Evolutionary conservation across 1,140 invertebrate species (phyloP).

Genomic region (Arion vulgaris): DNA sequence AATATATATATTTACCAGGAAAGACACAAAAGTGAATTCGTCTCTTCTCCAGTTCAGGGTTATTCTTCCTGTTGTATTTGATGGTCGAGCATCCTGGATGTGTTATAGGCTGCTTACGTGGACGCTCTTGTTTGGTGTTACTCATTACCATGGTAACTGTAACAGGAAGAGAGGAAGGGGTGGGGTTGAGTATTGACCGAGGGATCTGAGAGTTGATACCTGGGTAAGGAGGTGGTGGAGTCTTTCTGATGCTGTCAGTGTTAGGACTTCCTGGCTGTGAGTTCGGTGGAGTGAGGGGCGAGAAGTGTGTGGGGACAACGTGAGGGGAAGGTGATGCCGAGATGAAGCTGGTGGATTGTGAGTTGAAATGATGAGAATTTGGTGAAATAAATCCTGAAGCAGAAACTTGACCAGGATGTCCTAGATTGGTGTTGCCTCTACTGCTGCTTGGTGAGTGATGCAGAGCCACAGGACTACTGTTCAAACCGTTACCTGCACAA

Average conservation of each 20-base stretch:
- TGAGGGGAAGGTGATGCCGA: conserved; percentile 46
- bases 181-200: conserved; percentile 45
- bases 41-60: conserved; percentile 94
- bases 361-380: conserved; percentile 20
- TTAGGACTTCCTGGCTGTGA: conserved; percentile 67
- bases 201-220: conserved; percentile 48
- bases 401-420: background rate
- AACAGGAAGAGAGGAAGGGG: conserved; percentile 43
- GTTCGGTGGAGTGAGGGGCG: conserved; percentile 67
- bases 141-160: conserved; percentile 42
- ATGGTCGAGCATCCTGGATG: conserved; percentile 72
- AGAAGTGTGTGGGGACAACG: conserved; percentile 57
- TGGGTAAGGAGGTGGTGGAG: conserved; percentile 69
- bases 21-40: conserved; percentile 96
- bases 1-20: conserved; percentile 83
- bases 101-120: conserved; percentile 61
- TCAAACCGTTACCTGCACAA: background rate
- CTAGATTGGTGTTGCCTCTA: conserved; percentile 16
- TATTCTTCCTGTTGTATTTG: conserved; percentile 91
- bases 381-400: background rate
- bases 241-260: conserved; percentile 56
- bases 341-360: conserved; percentile 9
- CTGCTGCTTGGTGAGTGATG: conserved; percentile 10
- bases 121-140: conserved; percentile 17
- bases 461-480: background rate